phyloP scores from a whole-genome alignment of 2,113 vertebrate genomes.

The Gracilinanus agilis region DNA sequence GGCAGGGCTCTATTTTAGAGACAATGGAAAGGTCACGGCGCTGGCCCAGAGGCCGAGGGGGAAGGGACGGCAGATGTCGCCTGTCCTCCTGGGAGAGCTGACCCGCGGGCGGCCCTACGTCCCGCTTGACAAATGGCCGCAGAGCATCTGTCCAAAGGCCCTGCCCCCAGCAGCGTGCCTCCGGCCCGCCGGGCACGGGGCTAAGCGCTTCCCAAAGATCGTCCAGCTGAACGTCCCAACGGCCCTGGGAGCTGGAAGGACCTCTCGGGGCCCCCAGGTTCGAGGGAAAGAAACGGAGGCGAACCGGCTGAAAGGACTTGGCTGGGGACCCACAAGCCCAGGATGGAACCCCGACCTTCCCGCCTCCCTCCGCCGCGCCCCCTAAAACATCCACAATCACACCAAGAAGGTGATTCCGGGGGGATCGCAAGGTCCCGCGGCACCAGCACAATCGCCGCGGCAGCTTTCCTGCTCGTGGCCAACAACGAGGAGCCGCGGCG shows the following conservation, averaged over 20 bases:
- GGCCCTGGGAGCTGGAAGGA: too few relatives aligned
- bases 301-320: neutral
- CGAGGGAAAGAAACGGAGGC: too few relatives aligned
- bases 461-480: too few relatives aligned
- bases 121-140: too few relatives aligned
- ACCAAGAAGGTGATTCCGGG: too few relatives aligned
- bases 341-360: too few relatives aligned
- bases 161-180: neutral
- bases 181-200: neutral
- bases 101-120: too few relatives aligned
- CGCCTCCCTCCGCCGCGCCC: neutral
- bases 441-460: neutral
- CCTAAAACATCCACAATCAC: neutral
- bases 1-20: neutral
- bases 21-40: neutral
- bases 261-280: too few relatives aligned
- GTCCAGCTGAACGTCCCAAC: too few relatives aligned
- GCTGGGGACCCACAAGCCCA: neutral
- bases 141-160: neutral
- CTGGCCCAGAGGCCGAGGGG: neutral
- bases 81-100: neutral
- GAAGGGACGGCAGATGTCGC: neutral
- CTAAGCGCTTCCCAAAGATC: too few relatives aligned
- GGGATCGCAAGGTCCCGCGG: too few relatives aligned
- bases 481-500: too few relatives aligned